Conservation (phyloP, 2,113 vertebrate species). For the Climacteris rufus region DNA sequence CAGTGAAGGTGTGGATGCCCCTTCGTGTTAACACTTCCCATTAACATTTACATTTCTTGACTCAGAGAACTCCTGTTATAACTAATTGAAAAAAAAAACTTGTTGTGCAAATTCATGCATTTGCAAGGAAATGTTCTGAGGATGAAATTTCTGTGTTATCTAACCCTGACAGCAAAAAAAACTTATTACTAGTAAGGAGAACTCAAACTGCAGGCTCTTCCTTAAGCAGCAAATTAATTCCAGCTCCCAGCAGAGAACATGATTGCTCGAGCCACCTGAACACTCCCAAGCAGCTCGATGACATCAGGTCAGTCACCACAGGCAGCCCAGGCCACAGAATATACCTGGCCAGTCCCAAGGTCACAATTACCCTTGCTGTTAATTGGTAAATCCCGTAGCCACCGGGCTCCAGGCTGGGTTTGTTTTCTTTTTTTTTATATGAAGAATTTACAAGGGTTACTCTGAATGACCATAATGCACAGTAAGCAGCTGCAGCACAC, state of each 20-base stretch:
- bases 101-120: neutral
- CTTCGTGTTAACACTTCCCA: neutral
- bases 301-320: neutral
- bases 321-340: neutral
- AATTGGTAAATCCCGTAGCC: neutral
- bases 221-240: neutral
- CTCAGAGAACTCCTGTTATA: neutral
- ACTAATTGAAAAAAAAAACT: neutral
- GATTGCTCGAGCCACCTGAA: neutral
- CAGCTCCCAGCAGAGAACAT: slow-evolving; percentile 33
- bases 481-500: neutral
- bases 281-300: neutral
- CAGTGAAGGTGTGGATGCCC: neutral
- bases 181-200: neutral
- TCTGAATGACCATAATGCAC: neutral
- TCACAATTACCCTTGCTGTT: neutral
- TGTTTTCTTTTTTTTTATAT: too few species aligned
- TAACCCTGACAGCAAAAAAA: neutral
- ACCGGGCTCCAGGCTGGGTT: neutral
- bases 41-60: neutral
- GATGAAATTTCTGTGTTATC: neutral
- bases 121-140: neutral
- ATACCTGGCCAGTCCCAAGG: neutral
- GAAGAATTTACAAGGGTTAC: neutral
- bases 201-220: neutral